Conservation (phyloP, 2,113 vertebrate genomes). For the Zosterops lateralis region DNA sequence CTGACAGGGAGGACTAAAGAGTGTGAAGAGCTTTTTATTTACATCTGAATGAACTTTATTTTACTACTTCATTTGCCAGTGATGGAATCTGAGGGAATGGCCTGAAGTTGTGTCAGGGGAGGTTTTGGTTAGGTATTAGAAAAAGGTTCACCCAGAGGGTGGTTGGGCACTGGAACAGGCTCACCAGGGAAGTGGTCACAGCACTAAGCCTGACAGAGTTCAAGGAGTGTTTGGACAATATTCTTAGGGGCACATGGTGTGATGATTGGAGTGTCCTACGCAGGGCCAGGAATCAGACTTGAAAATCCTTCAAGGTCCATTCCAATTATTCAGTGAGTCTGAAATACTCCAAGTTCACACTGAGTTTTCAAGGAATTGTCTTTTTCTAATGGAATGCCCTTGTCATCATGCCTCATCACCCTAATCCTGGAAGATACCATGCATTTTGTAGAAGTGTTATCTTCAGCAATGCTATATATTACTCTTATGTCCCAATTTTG, state of each 20-base stretch:
- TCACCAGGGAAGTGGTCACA: not conserved
- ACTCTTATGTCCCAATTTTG: not conserved
- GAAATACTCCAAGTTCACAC: not conserved
- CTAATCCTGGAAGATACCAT: not conserved
- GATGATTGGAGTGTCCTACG: not conserved
- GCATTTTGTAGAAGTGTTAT: not conserved
- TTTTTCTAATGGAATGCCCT: not conserved
- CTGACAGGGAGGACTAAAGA: not conserved
- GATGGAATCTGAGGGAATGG: not conserved
- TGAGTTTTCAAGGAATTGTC: not conserved
- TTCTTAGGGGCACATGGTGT: too few relatives aligned
- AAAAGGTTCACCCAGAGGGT: not conserved
- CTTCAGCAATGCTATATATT: not conserved
- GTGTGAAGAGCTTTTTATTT: not conserved
- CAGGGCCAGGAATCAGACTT: not conserved
- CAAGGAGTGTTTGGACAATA: not conserved
- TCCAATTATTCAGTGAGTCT: fast-evolving
- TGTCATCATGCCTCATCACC: not conserved
- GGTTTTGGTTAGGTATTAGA: not conserved
- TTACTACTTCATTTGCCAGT: not conserved
- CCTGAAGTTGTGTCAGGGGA: not conserved
- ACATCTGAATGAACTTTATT: not conserved
- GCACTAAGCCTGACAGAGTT: not conserved
- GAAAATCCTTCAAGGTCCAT: not conserved
- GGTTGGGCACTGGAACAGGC: not conserved